These are phyloP conservation scores for Mormoops blainvillei DNA, from an alignment of 2,113 vertebrate genomes.

Conservation along the genomic window DNA sequence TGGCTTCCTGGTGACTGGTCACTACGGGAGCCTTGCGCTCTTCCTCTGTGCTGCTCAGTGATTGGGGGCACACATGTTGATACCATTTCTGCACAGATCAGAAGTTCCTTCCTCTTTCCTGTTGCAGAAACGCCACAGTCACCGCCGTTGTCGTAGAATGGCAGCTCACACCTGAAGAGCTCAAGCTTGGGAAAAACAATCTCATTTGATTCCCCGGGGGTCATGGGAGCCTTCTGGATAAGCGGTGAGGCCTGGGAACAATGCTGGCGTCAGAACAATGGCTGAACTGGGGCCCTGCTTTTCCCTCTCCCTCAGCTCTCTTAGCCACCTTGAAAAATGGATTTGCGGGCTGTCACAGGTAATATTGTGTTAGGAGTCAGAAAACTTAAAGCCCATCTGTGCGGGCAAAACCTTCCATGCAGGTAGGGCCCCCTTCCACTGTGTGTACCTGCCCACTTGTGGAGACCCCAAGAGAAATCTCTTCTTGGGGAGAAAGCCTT, in stretches of 20 bases:
- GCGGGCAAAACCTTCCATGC: not conserved
- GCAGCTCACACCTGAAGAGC: conserved; percentile 59
- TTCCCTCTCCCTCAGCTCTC: not conserved
- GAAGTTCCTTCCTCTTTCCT: conserved; percentile 79
- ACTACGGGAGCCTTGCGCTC: conserved; percentile 56
- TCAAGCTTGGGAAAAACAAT: conserved; percentile 58
- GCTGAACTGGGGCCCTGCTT: not conserved
- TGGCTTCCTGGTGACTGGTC: conserved; percentile 57
- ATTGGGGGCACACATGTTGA: conserved; percentile 10
- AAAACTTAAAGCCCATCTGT: not conserved
- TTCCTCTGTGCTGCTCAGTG: conserved; percentile 31
- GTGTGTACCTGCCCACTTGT: too few species aligned
- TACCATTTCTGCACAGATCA: conserved; percentile 37
- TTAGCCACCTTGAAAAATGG: not conserved
- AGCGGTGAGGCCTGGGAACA: conserved; percentile 37
- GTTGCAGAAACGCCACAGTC: conserved; percentile 60
- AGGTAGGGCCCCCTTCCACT: not conserved
- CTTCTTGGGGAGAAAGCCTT: not conserved
- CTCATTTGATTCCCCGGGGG: conserved; percentile 41
- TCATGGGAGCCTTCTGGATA: conserved; percentile 12
- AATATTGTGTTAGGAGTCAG: not conserved
- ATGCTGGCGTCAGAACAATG: conserved; percentile 44
- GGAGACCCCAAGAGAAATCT: not conserved
- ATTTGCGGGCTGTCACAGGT: not conserved
- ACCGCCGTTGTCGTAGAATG: not conserved